Percentiles rank a stretch among this genome's conserved stretches.
Evolutionary conservation across 64 coral and sea anemone genomes (phyloP).

Genomic region (Actinia equina): DNA sequence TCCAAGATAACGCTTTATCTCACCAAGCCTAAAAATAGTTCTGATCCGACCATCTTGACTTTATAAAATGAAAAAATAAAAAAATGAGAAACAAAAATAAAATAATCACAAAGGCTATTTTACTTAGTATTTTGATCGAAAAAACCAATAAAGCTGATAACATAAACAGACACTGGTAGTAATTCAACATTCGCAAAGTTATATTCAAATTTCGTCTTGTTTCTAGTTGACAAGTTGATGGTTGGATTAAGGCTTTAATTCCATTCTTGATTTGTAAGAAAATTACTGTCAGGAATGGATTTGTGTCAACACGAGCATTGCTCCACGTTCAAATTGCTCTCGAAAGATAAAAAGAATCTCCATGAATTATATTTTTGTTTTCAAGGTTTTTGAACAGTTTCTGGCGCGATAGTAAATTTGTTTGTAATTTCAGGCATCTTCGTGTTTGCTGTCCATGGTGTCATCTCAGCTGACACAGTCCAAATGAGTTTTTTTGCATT

Average conservation of each 20-base stretch:
- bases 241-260: constrained; percentile 7
- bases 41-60: neutral
- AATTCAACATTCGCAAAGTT: constrained; percentile 9
- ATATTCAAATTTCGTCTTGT: constrained; percentile 18
- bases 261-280: constrained; percentile 14
- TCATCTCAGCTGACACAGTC: constrained; percentile 7
- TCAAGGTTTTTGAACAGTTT: neutral
- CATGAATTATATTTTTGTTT: neutral
- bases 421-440: constrained; percentile 3
- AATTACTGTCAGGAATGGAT: constrained; percentile 5
- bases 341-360: neutral
- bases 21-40: neutral
- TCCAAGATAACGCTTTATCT: constrained; percentile 5
- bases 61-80: constrained; percentile 1
- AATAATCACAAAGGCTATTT: constrained; percentile 14
- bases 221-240: constrained; percentile 16
- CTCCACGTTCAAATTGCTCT: neutral
- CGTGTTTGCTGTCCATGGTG: constrained; percentile 12
- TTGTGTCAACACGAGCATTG: neutral
- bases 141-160: constrained; percentile 19
- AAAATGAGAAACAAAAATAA: constrained; percentile 1
- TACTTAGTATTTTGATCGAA: constrained; percentile 1
- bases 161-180: neutral
- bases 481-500: constrained; percentile 21
- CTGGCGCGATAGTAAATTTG: neutral